These are phyloP conservation scores for Ophion costatus DNA, from an alignment of 2,888 invertebrate genomes.

Conservation along the genomic window DNA sequence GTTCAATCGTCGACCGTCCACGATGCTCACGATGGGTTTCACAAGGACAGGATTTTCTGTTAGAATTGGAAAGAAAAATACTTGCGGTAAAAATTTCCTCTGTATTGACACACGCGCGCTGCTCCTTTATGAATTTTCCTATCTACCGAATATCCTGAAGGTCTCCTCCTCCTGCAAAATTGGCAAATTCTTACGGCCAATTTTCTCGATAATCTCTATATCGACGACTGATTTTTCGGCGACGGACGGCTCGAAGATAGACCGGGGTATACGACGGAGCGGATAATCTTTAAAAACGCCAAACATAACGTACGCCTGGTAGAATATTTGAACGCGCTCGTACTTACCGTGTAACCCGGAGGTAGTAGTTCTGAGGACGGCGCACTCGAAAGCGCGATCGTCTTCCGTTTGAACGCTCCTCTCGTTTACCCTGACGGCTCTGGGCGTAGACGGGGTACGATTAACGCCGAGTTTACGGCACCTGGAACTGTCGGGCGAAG, in stretches of 20 bases:
- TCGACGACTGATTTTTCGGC: slow-evolving; percentile 79
- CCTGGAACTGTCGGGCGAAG: slow-evolving; percentile 68
- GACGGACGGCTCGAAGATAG: slow-evolving; percentile 74
- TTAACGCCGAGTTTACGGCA: slow-evolving; percentile 61
- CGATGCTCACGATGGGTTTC: slow-evolving; percentile 77
- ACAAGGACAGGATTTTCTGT: slow-evolving; percentile 81
- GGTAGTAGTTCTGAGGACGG: slow-evolving; percentile 40
- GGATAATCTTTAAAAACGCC: slow-evolving; percentile 71
- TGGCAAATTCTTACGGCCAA: slow-evolving; percentile 79
- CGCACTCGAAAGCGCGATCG: slow-evolving; percentile 31
- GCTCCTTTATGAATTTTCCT: not conserved
- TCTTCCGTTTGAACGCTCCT: slow-evolving; percentile 68
- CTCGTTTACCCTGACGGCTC: slow-evolving; percentile 69
- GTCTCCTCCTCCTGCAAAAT: slow-evolving; percentile 80
- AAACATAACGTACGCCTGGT: not conserved
- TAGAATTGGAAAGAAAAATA: slow-evolving; percentile 10
- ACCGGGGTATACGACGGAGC: slow-evolving; percentile 75
- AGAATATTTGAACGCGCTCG: not conserved
- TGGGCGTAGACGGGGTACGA: slow-evolving; percentile 58
- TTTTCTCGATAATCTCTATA: slow-evolving; percentile 79
- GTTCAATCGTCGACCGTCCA: slow-evolving; percentile 76
- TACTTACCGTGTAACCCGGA: slow-evolving; percentile 62
- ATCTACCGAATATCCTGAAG: slow-evolving; percentile 79
- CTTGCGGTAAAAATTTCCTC: slow-evolving; percentile 4
- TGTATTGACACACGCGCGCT: not conserved